Base-by-base conservation (phyloP, 2,797 vertebrate species). In the Artibeus jamaicensis region DNA sequence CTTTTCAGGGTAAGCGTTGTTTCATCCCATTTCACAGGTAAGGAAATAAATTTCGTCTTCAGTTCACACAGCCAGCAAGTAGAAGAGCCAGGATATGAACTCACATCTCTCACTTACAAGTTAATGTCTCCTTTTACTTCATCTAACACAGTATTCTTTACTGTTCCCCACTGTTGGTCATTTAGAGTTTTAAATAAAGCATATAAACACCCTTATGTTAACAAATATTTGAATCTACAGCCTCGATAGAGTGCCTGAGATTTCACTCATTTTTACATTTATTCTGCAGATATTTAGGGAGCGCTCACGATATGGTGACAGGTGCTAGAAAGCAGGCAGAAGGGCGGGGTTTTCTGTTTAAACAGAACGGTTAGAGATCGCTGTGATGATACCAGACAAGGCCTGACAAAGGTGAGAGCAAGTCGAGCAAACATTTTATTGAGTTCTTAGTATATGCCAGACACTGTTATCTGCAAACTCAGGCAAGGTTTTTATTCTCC, bases 121-220 rank as follows among this genome's bases (percentile, higher is more conserved):
- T 92, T 71, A 44, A 44, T 89, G 88, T 89, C 37, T 89, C 21
- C 42, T 90, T 93, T 90, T 46, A 53, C 50, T 91, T 79, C 37
- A 59, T 39, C 5, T 77, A 84, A 68, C n/a, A 42, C 83, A 86
- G 62, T 73, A 87, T 86, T 83, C 37, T 93, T 93, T 78, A 67
- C 21, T 39, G n/a, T 70, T 93, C 48, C 34, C 48, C 26, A 55
- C 16, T 71, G 8, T 65, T 62, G n/a, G 14, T 68, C 59, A 29
- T 76, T 83, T 59, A 87, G 83, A 29, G 26, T 73, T 86, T 90
- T 48, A 78, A 78, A 65, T 74, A 82, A 81, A 86, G 34, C 39
- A 74, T 48, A 57, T 29, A 42, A 39, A 70, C 81, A 77, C 37
- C 59, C 37, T 89, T 42, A 74, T 32, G n/a, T 86, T 82, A 59